Evolutionary conservation across 2,888 invertebrate species (phyloP), one percentile per base, ranked within the genome.

Genomic region (Adelphocoris suturalis): DNA sequence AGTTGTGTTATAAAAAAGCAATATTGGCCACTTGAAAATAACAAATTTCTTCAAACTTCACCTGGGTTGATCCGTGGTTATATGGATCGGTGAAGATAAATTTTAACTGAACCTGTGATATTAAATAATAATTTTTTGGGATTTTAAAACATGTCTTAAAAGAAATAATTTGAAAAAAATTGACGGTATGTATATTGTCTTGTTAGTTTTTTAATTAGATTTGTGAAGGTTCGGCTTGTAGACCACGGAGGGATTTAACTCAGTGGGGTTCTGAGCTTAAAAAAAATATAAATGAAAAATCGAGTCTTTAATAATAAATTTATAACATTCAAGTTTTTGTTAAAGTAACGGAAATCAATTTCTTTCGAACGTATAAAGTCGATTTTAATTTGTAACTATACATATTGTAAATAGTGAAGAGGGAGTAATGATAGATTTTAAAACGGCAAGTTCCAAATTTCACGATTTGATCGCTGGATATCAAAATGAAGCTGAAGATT

Each of bases 31-130:
- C 68, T 11, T 12, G 19, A 68, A 68, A 68, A 68, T 68, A 68
- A 11, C 11, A 23, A 68, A 68, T 68, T 68, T 68, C n/a, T 68
- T 27, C 68, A 68, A 68, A 68, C 68, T 68, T 23, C 68, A 19
- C 68, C 68, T 19, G 19, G 68, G 68, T 68, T 68, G n/a, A 68
- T 68, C 23, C 68, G 23, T 68, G 23, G n/a, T n/a, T 16, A 57
- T 57, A 82, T 52, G 82, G n/a, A 82, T 48, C 82, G 82, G 82
- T 82, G 52, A 27, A 86, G 68, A 86, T 68, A 27, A 68, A 86
- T 55, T 57, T 37, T 68, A 89, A 89, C 75, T 76, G 78, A 89
- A 91, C 91, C 91, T 91, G 91, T 91, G 91, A 91, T 91, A 91
- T 91, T 91, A 90, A 90, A 89, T 90, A 82, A 91, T 90, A 86